Percentiles rank a stretch among this genome's conserved stretches.
Evolutionary conservation across 2,888 invertebrate species (phyloP).

Genomic region (Euzophera pinguis): DNA sequence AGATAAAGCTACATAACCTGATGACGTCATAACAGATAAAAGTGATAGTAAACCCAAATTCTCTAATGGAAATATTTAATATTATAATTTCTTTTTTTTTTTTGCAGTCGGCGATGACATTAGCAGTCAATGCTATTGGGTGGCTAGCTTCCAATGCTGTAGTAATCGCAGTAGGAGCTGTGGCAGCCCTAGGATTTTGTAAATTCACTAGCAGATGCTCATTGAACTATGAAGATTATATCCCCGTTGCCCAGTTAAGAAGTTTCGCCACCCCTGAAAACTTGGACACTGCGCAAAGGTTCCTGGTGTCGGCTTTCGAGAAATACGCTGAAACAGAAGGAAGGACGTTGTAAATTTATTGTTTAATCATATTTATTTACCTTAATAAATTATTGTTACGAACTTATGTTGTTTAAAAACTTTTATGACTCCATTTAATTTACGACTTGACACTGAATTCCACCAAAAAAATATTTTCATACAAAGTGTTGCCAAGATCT

Average conservation of each 20-base stretch:
- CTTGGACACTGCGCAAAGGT: slow-evolving; percentile 66
- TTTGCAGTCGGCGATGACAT: slow-evolving; percentile 28
- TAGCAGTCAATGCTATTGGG: slow-evolving; percentile 32
- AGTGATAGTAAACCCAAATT: too few relatives aligned
- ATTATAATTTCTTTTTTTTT: slow-evolving; percentile 1
- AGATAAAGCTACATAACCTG: too few relatives aligned
- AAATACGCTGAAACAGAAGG: slow-evolving; percentile 52
- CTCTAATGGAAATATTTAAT: too few relatives aligned
- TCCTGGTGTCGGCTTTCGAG: slow-evolving; percentile 73
- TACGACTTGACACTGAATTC: too few relatives aligned
- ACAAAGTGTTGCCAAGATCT: too few relatives aligned
- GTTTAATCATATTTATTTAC: slow-evolving; percentile 8
- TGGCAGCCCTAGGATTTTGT: slow-evolving; percentile 36
- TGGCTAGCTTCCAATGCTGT: slow-evolving; percentile 38
- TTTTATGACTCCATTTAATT: too few relatives aligned
- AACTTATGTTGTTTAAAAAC: neutral
- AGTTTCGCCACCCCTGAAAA: slow-evolving; percentile 72
- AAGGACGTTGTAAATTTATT: slow-evolving; percentile 3
- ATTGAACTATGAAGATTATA: slow-evolving; percentile 27
- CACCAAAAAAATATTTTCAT: too few relatives aligned
- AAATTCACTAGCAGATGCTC: slow-evolving; percentile 37
- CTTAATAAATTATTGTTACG: slow-evolving; percentile 13
- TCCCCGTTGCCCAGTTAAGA: slow-evolving; percentile 47
- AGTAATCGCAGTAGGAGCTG: slow-evolving; percentile 32
- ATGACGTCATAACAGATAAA: too few relatives aligned